Evolutionary conservation across 2,888 invertebrate species (phyloP), one percentile per base, ranked within the genome.

Genomic region (Chesias legatella): DNA sequence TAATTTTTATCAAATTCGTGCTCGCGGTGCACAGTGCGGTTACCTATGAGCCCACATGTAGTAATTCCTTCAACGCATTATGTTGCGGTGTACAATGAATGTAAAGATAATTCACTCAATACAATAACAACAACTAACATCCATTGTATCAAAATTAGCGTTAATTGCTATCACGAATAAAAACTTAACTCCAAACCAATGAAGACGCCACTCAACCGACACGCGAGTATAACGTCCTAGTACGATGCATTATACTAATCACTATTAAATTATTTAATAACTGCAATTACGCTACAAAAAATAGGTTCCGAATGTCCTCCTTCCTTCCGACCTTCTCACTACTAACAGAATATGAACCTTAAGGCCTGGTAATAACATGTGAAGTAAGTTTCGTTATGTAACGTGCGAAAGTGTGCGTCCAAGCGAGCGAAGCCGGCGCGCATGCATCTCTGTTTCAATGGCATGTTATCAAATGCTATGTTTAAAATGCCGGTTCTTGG

Each of bases 321-420:
- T 69, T 69, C 56, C 56, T 59, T 49, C 51, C 59, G 67, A 72
- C 71, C 74, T 72, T 68, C 67, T 58, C 42, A 31, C 24, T 26
- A 46, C 39, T 38, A 37, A 44, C 43, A 58, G 58, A 59, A 37
- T 31, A 40, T 42, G 20, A 53, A 42, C 52, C 13, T 53, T 40
- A 39, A 10, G 21, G 17, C 33, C 22, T 33, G 9, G 38, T 38
- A 38, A 39, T 49, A 46, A 31, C 40, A 32, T 38, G 43, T 25
- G 26, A 34, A 41, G 31, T 29, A 38, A 24, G 28, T 30, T 17
- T 17, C 13, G 37, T 50, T 48, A 52, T 52, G 44, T 48, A 52
- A 74, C 3, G 35, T 62, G 67, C 73, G 77, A 80, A 79, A 78
- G 82, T 64, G 68, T 56, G 65, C 75, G 72, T 58, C 67, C 64